Conservation (phyloP, 2,797 vertebrate species). For the Typhlichthys eigenmanni region DNA sequence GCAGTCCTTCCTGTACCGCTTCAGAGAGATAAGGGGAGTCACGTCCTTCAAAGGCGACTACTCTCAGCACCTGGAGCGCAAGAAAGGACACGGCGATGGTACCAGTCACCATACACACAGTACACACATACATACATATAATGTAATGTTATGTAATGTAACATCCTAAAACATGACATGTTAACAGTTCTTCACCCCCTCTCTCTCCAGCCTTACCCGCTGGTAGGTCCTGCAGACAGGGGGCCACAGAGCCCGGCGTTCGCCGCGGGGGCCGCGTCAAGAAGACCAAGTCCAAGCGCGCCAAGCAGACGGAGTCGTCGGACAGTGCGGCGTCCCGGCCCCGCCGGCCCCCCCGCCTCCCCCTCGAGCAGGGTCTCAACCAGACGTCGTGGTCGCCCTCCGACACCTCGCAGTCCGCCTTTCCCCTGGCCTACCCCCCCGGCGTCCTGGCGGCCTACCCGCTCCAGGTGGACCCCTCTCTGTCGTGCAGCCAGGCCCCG, state of each 20-base stretch:
- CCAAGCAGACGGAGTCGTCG: constrained; percentile 83
- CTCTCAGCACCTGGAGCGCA: constrained; percentile 77
- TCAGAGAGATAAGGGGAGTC: constrained; percentile 80
- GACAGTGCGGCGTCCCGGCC: constrained; percentile 81
- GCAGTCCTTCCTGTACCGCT: constrained; percentile 87
- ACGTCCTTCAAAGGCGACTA: constrained; percentile 81
- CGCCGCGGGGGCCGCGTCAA: constrained; percentile 77
- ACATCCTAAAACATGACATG: background rate
- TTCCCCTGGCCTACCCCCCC: constrained; percentile 78
- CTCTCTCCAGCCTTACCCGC: constrained; percentile 48
- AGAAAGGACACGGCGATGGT: constrained; percentile 66
- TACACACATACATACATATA: too few species aligned
- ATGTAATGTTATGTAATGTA: background rate
- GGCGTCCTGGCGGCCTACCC: constrained; percentile 86
- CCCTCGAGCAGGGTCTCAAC: constrained; percentile 73
- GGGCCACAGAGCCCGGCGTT: constrained; percentile 58
- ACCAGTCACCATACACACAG: constrained; percentile 1
- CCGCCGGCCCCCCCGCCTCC: constrained; percentile 68
- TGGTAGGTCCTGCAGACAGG: constrained; percentile 65
- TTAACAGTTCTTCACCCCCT: background rate
- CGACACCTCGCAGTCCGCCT: constrained; percentile 85
- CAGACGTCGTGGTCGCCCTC: constrained; percentile 86
- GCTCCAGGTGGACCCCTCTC: constrained; percentile 57
- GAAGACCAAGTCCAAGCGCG: constrained; percentile 86
- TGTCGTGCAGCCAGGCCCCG: constrained; percentile 65